Evolutionary conservation across 1,140 invertebrate genomes (phyloP).

Genomic region (Carposina sasakii): DNA sequence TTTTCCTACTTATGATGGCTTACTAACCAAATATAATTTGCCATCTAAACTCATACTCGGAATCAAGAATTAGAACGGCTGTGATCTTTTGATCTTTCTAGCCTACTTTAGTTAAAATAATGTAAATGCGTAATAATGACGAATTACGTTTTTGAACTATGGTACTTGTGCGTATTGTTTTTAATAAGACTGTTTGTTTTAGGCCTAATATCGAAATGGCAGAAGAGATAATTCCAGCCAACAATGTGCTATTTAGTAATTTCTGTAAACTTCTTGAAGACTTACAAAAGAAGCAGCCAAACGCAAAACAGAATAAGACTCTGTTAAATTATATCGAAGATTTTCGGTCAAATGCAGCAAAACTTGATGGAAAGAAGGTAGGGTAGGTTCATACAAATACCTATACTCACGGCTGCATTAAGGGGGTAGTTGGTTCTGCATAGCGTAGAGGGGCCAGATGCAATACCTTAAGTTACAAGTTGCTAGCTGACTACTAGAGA

Average conservation of each 20-base stretch:
- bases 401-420: too few species aligned
- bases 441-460: too few species aligned
- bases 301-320: conserved; percentile 39
- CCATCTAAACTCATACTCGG: too few species aligned
- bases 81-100: too few species aligned
- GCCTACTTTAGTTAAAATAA: too few species aligned
- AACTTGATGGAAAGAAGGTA: conserved; percentile 41
- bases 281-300: conserved; percentile 44
- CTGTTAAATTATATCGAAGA: conserved; percentile 40
- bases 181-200: neutral
- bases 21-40: too few species aligned
- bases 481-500: too few species aligned
- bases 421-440: too few species aligned
- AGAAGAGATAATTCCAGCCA: conserved; percentile 36
- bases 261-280: conserved; percentile 51
- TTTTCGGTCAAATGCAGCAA: conserved; percentile 32
- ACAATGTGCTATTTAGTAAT: conserved; percentile 45
- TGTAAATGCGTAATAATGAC: too few species aligned
- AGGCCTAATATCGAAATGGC: conserved; percentile 16
- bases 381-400: conserved; percentile 4
- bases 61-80: too few species aligned
- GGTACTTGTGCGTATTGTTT: neutral
- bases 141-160: neutral
- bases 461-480: too few species aligned
- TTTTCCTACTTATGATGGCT: too few species aligned